These are phyloP conservation scores for Pollimyrus isidori DNA, from an alignment of 2,113 vertebrate species.

Conservation along the genomic window DNA sequence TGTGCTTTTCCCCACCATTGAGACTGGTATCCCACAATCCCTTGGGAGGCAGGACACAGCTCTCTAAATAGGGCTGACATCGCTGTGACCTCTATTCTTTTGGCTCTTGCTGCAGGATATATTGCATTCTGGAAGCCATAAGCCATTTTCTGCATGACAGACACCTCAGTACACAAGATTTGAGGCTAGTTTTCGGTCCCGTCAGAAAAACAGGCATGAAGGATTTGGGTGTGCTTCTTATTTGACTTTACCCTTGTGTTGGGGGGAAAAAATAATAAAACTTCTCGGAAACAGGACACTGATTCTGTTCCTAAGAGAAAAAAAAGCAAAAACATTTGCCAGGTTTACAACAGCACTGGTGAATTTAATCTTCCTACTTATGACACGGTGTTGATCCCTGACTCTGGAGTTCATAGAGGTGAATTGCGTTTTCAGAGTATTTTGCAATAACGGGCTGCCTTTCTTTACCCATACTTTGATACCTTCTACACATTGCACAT, in stretches of 20 bases:
- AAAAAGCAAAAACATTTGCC: slow-evolving; percentile 6
- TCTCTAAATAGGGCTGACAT: slow-evolving; percentile 15
- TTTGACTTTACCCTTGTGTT: slow-evolving; percentile 23
- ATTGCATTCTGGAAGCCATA: slow-evolving; percentile 19
- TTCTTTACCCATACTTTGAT: not conserved
- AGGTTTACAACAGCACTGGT: not conserved
- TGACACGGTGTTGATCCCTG: slow-evolving; percentile 3
- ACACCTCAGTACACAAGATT: slow-evolving; percentile 1
- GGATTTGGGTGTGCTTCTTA: slow-evolving; percentile 19
- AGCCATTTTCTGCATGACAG: slow-evolving; percentile 31
- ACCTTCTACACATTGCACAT: not conserved
- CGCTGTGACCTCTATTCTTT: slow-evolving; percentile 22
- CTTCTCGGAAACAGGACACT: not conserved
- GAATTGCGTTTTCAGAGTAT: slow-evolving; percentile 6
- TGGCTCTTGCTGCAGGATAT: slow-evolving; percentile 21
- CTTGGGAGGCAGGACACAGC: slow-evolving; percentile 12
- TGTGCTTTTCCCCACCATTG: not conserved
- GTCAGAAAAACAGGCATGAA: slow-evolving; percentile 9
- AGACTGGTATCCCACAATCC: not conserved
- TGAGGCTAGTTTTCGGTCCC: not conserved
- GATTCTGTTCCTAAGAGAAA: not conserved
- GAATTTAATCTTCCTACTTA: slow-evolving; percentile 16
- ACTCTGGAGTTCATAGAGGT: not conserved
- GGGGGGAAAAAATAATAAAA: not conserved
- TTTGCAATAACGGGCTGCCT: not conserved